Base-by-base conservation (phyloP, 2,113 vertebrate genomes). In the Himantopus leucocephalus region DNA sequence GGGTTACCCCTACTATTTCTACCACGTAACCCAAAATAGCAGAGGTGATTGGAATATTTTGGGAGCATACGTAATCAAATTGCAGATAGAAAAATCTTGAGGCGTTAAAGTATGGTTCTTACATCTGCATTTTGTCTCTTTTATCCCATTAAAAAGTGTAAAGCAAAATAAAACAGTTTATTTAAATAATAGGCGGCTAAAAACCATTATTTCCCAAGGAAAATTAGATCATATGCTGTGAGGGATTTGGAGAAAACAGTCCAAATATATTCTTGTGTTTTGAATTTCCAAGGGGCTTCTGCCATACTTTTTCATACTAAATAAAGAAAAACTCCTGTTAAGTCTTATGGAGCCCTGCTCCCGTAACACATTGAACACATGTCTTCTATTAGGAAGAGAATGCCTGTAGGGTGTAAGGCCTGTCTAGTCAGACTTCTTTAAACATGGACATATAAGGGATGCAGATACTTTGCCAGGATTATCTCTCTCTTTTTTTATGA, bases 381-480 rank as follows among this genome's bases (percentile, higher is more conserved):
- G 94, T 94, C 92, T 95, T 58, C 12, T 47, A 53, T 94, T 88
- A 92, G 29, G 50, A 87, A 53, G 73, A 92, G 73, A 82, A 90
- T 30, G 68, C 47, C 55, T 67, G 17, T 23, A 53, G 16, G 77
- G 79, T 71, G 10, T 73, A 88, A 62, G 71, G 92, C 78, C 48
- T 76, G 50, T 60, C 94, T 74, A 77, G 66, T 74, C 90, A 63
- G 77, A 30, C 14, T 62, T 95, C 68, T 74, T 84, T 91, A 81
- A 96, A 93, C 80, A 60, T 79, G 78, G 77, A 96, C 94, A 60
- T 93, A 74, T 76, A 94, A 95, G 92, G 92, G 85, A 89, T 83
- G 48, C 37, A 88, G 63, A 53, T 37, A 35, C 35, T 79, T 59
- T 55, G 37, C 34, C 24, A n/a, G 63, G 75, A 67, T 53, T 52